These are phyloP conservation scores for Eledona agricola DNA, from an alignment of 2,888 invertebrate species.

Conservation along the genomic window DNA sequence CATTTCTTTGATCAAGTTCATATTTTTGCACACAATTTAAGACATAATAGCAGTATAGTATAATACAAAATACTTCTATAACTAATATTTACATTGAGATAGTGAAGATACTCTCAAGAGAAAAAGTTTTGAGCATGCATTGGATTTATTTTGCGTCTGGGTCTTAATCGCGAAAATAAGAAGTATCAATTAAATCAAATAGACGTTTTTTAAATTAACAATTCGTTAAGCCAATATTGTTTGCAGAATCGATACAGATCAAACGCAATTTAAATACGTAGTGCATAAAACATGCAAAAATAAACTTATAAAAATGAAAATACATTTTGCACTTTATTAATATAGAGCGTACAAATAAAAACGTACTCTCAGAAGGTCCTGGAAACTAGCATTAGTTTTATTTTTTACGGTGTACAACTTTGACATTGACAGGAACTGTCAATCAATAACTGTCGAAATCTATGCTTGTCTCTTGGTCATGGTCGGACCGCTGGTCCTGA, in stretches of 20 bases:
- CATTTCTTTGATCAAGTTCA: conserved; percentile 1
- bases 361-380: no score
- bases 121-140: conserved; percentile 32
- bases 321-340: no score
- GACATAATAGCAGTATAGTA: conserved; percentile 14
- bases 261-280: conserved; percentile 45
- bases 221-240: not conserved
- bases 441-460: no score
- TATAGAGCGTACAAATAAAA: no score
- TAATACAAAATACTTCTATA: conserved; percentile 35
- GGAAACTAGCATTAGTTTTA: no score
- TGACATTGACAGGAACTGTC: no score
- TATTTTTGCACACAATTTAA: conserved; percentile 31
- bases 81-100: conserved; percentile 37
- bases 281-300: conserved; percentile 48
- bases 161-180: no score
- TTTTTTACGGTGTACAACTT: no score
- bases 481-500: no score
- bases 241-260: not conserved
- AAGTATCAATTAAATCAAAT: no score
- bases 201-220: no score
- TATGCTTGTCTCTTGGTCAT: no score
- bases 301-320: conserved; percentile 38
- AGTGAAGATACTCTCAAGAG: conserved; percentile 36
- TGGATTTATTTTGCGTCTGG: conserved; percentile 17